These are phyloP conservation scores for Holacanthus passer DNA, from an alignment of 2,113 vertebrate genomes.

Conservation along the genomic window DNA sequence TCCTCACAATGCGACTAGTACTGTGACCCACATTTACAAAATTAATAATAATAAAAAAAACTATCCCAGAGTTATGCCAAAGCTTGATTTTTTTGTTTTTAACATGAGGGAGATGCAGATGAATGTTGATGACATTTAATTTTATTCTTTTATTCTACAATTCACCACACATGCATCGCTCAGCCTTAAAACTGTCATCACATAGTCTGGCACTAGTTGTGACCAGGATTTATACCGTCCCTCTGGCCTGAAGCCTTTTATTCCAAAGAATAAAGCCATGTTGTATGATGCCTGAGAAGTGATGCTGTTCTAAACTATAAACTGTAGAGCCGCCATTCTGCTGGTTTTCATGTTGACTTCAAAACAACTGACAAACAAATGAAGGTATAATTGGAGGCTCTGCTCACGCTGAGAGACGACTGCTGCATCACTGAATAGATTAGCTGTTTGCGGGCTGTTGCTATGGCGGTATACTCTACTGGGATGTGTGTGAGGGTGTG, in stretches of 20 bases:
- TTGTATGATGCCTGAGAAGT: slow-evolving; percentile 9
- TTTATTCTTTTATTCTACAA: background rate
- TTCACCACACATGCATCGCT: background rate
- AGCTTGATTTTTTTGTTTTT: too few species aligned
- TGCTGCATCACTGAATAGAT: slow-evolving; percentile 77
- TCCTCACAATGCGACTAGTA: too few species aligned
- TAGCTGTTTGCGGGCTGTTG: slow-evolving; percentile 77
- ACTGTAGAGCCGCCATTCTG: slow-evolving; percentile 34
- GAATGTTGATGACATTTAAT: background rate
- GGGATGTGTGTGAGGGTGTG: slow-evolving; percentile 66
- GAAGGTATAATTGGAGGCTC: slow-evolving; percentile 76
- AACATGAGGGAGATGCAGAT: too few species aligned
- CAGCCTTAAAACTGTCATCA: background rate
- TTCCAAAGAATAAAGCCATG: too few species aligned
- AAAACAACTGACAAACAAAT: slow-evolving; percentile 75
- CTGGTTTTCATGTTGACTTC: slow-evolving; percentile 56
- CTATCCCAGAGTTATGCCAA: too few species aligned
- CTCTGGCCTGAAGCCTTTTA: background rate
- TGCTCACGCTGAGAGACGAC: slow-evolving; percentile 72
- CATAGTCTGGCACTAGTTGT: background rate
- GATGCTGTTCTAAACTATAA: slow-evolving; percentile 1
- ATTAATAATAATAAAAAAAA: too few species aligned
- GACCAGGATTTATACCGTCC: background rate
- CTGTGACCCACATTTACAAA: too few species aligned
- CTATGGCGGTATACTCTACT: slow-evolving; percentile 68